These are phyloP conservation scores for Chaetura pelagica DNA, from an alignment of 2,113 vertebrate species.

Conservation along the genomic window DNA sequence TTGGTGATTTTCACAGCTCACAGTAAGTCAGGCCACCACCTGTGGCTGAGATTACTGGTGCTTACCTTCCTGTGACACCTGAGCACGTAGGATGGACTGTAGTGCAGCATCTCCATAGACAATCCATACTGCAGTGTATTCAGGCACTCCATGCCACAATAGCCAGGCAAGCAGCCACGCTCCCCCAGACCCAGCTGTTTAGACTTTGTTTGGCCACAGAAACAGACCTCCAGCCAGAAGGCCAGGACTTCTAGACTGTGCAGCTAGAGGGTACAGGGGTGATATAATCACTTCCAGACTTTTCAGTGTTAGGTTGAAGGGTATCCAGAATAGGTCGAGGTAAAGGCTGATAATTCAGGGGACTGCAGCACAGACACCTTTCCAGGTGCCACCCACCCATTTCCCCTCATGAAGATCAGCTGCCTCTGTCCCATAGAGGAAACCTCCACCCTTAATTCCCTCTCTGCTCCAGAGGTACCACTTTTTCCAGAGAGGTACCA, in stretches of 20 bases:
- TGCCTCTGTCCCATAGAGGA: background rate
- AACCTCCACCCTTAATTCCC: rapidly evolving
- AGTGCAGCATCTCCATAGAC: rapidly evolving
- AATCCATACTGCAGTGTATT: rapidly evolving
- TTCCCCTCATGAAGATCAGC: rapidly evolving
- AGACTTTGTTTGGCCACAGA: rapidly evolving
- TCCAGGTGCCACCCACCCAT: background rate
- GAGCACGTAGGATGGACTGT: background rate
- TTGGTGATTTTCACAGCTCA: background rate
- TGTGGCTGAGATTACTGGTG: rapidly evolving
- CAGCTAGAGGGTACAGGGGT: background rate
- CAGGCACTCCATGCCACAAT: background rate
- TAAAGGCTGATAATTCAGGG: background rate
- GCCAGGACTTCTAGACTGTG: background rate
- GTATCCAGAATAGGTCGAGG: background rate
- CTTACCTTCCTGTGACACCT: background rate
- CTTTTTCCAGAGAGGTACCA: no score
- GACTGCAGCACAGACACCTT: background rate
- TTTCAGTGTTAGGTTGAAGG: rapidly evolving
- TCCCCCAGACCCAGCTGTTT: background rate
- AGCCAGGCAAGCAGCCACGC: rapidly evolving
- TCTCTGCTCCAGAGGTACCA: background rate
- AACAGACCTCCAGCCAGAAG: background rate
- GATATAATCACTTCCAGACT: background rate
- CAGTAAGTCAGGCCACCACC: background rate